These are phyloP conservation scores for Theristicus caerulescens DNA, from an alignment of 2,113 vertebrate genomes.

Conservation along the genomic window DNA sequence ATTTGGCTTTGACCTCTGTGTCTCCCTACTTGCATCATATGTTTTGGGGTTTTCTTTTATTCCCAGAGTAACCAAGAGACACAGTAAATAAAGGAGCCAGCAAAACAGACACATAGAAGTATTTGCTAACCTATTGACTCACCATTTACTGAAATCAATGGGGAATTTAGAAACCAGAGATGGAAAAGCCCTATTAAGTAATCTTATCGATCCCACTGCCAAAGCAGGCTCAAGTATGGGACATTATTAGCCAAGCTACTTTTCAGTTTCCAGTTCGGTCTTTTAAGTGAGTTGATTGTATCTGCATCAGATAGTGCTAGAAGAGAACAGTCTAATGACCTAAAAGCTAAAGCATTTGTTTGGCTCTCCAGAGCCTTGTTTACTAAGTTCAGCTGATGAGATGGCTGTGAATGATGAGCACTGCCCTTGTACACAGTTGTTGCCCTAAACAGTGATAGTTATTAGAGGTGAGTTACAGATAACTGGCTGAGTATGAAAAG, in stretches of 20 bases:
- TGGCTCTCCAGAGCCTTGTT: neutral
- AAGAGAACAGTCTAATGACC: neutral
- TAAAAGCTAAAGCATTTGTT: neutral
- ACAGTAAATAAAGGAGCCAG: conserved; percentile 48
- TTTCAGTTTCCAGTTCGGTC: conserved; percentile 19
- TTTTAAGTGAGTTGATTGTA: neutral
- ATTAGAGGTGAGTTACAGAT: neutral
- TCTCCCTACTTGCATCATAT: conserved; percentile 35
- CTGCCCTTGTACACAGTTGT: neutral
- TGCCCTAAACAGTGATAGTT: neutral
- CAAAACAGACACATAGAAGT: conserved; percentile 33
- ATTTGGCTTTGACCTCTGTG: conserved; percentile 37
- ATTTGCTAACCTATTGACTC: conserved; percentile 31
- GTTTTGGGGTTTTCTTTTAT: conserved; percentile 17
- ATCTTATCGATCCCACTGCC: neutral
- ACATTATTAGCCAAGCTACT: neutral
- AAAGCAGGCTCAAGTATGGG: conserved; percentile 51
- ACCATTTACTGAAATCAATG: conserved; percentile 51
- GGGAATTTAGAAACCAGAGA: conserved; percentile 47
- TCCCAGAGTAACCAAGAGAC: conserved; percentile 52
- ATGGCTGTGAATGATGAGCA: neutral
- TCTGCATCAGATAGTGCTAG: neutral
- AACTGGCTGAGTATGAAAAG: neutral
- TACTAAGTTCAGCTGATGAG: neutral
- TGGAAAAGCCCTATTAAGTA: conserved; percentile 54